phyloP scores from a whole-genome alignment of 2,888 invertebrate genomes.

The Gastrophysa polygoni region DNA sequence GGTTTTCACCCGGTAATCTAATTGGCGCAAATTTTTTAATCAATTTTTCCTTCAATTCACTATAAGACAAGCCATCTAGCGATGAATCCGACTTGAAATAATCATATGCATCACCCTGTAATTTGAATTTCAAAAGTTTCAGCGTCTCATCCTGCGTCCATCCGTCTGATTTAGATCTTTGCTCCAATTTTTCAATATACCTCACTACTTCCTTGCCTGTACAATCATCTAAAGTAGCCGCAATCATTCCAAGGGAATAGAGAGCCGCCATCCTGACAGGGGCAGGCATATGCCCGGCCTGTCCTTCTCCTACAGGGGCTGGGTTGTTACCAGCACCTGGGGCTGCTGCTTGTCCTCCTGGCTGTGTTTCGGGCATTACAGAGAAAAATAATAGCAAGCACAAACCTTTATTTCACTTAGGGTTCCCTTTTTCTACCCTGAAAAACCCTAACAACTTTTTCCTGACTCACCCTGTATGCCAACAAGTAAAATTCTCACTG shows the following conservation, averaged over 20 bases:
- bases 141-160: slow-evolving; percentile 2
- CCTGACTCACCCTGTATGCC: too few relatives aligned
- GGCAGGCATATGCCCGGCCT: not conserved
- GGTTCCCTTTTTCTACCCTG: too few relatives aligned
- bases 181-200: slow-evolving; percentile 9
- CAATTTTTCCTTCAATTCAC: not conserved
- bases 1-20: not conserved
- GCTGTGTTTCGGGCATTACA: too few relatives aligned
- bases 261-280: not conserved
- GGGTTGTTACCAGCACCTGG: too few relatives aligned
- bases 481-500: too few relatives aligned
- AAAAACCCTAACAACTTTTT: too few relatives aligned
- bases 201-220: not conserved
- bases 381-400: too few relatives aligned
- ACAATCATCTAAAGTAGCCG: slow-evolving; percentile 1
- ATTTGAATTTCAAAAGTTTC: slow-evolving; percentile 8
- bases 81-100: slow-evolving; percentile 7
- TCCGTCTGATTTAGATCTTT: slow-evolving; percentile 1
- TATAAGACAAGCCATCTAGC: not conserved
- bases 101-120: not conserved
- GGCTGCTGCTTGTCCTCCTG: too few relatives aligned
- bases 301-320: not conserved
- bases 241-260: slow-evolving; percentile 8
- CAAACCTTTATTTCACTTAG: too few relatives aligned
- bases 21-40: not conserved